These are phyloP conservation scores for Ryuthela nishihirai DNA, from an alignment of 2,888 invertebrate genomes.

Conservation along the genomic window DNA sequence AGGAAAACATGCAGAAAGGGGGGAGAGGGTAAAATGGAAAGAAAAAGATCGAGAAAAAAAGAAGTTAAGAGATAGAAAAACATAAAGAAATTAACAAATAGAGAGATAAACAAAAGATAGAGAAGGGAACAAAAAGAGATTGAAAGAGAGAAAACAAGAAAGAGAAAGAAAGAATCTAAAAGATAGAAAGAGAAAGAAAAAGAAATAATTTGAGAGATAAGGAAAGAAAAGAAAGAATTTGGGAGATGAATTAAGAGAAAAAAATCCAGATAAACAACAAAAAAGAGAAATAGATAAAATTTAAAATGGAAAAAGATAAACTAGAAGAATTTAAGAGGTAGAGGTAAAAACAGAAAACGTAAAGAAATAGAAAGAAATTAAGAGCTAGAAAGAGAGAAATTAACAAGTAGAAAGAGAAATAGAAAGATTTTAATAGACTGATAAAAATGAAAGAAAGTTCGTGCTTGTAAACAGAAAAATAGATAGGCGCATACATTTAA, in stretches of 20 bases:
- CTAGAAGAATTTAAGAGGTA: background rate
- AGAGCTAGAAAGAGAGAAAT: background rate
- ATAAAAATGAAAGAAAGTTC: background rate
- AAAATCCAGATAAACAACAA: background rate
- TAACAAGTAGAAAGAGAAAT: background rate
- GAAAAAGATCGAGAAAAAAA: background rate
- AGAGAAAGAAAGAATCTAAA: too few relatives aligned
- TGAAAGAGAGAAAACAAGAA: background rate
- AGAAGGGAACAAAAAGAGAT: background rate
- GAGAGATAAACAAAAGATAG: background rate
- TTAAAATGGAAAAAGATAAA: background rate
- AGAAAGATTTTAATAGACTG: background rate
- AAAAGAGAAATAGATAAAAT: background rate
- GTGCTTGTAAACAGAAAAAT: background rate
- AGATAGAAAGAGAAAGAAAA: background rate
- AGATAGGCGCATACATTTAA: background rate
- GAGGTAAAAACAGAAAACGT: background rate
- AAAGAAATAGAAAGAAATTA: background rate
- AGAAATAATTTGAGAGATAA: background rate
- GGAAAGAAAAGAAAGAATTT: background rate
- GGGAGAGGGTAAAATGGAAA: too few relatives aligned
- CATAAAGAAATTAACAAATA: background rate
- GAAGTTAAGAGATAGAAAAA: background rate
- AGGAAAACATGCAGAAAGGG: too few relatives aligned
- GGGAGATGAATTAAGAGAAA: background rate